Evolutionary conservation across 2,797 vertebrate species (phyloP).

Genomic region (Hylomyscus alleni): DNA sequence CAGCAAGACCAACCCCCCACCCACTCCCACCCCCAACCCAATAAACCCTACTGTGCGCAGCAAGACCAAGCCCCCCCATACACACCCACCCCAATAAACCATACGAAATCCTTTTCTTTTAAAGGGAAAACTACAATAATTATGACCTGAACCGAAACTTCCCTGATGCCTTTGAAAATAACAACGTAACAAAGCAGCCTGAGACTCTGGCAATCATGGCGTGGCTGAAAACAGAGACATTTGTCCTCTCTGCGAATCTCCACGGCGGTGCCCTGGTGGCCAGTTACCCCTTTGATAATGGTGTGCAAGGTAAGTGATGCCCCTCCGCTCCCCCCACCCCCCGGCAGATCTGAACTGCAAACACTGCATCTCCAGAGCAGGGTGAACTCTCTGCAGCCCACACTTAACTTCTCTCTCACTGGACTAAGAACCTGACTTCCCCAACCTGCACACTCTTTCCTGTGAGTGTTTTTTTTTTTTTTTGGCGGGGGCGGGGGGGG

Average conservation of each 20-base stretch:
- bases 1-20: neutral
- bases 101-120: constrained; percentile 71
- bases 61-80: neutral
- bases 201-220: constrained; percentile 95
- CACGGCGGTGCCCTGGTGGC: constrained; percentile 97
- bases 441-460: neutral
- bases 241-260: constrained; percentile 97
- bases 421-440: neutral
- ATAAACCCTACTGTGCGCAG: neutral
- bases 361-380: neutral
- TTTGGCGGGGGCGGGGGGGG: too few relatives aligned
- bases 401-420: neutral
- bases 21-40: neutral
- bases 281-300: constrained; percentile 97
- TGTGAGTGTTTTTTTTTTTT: neutral
- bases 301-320: constrained; percentile 90
- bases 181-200: constrained; percentile 87
- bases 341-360: neutral
- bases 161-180: constrained; percentile 92
- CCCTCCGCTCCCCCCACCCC: fast-evolving
- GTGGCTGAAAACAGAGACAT: constrained; percentile 94
- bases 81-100: neutral
- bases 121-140: constrained; percentile 92
- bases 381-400: fast-evolving
- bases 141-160: constrained; percentile 97